A percentile compares a stretch with the other conserved stretches of the same genome.
These are phyloP conservation scores for Simalia tracyae DNA, from an alignment of 2,797 vertebrate genomes.

Conservation along the genomic window DNA sequence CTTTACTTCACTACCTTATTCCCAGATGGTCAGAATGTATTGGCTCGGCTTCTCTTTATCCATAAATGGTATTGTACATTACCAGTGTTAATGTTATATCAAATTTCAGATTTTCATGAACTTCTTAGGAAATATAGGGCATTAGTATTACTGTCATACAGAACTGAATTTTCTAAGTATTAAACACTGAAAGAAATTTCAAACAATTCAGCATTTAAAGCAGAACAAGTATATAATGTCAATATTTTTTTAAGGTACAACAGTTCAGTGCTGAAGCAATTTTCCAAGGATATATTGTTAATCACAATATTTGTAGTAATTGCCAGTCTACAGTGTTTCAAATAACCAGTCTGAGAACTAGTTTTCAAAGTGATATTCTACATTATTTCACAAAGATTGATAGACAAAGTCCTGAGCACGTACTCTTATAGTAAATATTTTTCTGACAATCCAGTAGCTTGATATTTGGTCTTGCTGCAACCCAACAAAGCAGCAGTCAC, in stretches of 20 bases:
- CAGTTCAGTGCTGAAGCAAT: conserved; percentile 32
- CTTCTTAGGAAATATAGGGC: conserved; percentile 21
- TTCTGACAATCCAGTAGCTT: background rate
- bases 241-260: conserved; percentile 14
- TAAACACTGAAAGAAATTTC: conserved; percentile 39
- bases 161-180: conserved; percentile 50
- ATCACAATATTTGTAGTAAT: background rate
- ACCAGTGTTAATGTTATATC: conserved; percentile 7
- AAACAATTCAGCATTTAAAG: conserved; percentile 30
- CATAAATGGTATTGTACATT: conserved; percentile 18
- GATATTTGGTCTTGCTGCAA: background rate
- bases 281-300: conserved; percentile 7
- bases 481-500: background rate
- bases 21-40: conserved; percentile 27
- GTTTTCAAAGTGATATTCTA: background rate
- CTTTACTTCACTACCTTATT: background rate
- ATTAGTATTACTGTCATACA: conserved; percentile 44
- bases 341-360: background rate
- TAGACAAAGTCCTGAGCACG: background rate
- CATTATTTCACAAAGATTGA: background rate
- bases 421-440: background rate
- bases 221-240: conserved; percentile 20
- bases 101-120: conserved; percentile 43
- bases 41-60: conserved; percentile 10
- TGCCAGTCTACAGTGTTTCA: background rate